Evolutionary conservation across 1,140 invertebrate genomes (phyloP).

Genomic region (Drosophila saltans): DNA sequence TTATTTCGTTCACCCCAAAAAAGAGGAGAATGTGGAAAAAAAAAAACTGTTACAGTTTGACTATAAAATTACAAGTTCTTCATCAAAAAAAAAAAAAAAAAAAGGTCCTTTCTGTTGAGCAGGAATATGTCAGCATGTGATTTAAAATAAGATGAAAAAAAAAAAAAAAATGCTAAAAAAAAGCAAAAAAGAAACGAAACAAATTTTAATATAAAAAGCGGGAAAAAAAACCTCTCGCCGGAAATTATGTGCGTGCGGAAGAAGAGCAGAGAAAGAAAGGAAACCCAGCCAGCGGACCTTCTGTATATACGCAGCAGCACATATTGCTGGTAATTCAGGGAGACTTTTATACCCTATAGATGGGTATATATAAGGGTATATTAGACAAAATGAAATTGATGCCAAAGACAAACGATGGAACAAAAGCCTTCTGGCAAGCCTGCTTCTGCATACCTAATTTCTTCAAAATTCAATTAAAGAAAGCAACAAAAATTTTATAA

Average conservation of each 20-base stretch:
- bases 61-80: constrained; percentile 74
- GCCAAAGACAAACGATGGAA: too few species aligned
- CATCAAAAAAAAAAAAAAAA: constrained; percentile 10
- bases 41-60: constrained; percentile 77
- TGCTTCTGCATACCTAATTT: too few species aligned
- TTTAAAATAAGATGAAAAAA: constrained; percentile 35
- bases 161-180: constrained; percentile 17
- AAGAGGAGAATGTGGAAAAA: constrained; percentile 18
- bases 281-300: constrained; percentile 33
- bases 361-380: neutral
- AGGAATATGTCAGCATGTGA: constrained; percentile 81
- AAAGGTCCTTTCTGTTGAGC: constrained; percentile 58
- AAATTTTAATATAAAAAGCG: constrained; percentile 62
- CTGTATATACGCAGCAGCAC: neutral
- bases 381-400: too few species aligned
- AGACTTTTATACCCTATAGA: neutral
- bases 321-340: constrained; percentile 15
- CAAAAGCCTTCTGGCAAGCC: too few species aligned
- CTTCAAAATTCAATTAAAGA: too few species aligned
- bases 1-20: constrained; percentile 46
- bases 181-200: constrained; percentile 34
- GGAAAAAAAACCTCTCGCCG: constrained; percentile 47
- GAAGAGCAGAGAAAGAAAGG: constrained; percentile 31
- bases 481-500: too few species aligned
- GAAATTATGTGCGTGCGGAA: constrained; percentile 79